Base-by-base conservation (phyloP, 2,888 invertebrate genomes). In the Trachelus stipa region DNA sequence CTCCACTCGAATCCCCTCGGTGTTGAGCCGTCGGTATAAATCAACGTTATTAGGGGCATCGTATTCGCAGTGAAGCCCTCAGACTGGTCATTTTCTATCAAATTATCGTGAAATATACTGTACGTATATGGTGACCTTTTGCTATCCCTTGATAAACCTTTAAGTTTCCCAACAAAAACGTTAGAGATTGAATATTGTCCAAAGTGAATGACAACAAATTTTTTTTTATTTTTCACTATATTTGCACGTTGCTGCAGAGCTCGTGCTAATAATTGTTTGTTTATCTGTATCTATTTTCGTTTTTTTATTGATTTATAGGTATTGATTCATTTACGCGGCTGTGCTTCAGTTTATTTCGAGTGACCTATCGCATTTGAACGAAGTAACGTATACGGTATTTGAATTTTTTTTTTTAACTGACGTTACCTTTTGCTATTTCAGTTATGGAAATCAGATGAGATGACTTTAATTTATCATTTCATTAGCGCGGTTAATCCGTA, bases 1-100 rank as follows among this genome's bases (percentile, higher is more conserved):
- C 79, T 79, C 68, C 69, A 71, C 79, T 75, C 81, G 79, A 82
- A 80, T 79, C 86, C 85, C 87, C 86, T 85, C 83, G 84, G 83
- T 84, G 86, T 85, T 85, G 85, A 87, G 86, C 87, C 87, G 85
- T 85, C 83, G 85, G 83, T 89, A 91, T 91, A 91, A 91, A 91
- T 91, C 91, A 91, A 88, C 88, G 90, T 91, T 91, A 90, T 91
- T 90, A 90, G 86, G 87, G 88, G 91, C 88, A 86, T 91, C 91
- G 85, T 90, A 89, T 91, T 90, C 89, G 86, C 77, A 82, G 81
- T 82, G 85, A 82, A 79, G 82, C 81, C 83, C 88, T 84, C 84
- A 84, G 83, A 81, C 88, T 82, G 87, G 89, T 89, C 88, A 90
- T 91, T 90, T 88, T 86, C 87, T 89, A 90, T 89, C 90, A 90